phyloP scores from a whole-genome alignment of 2,888 invertebrate genomes.

The Platycheirus rosarum region DNA sequence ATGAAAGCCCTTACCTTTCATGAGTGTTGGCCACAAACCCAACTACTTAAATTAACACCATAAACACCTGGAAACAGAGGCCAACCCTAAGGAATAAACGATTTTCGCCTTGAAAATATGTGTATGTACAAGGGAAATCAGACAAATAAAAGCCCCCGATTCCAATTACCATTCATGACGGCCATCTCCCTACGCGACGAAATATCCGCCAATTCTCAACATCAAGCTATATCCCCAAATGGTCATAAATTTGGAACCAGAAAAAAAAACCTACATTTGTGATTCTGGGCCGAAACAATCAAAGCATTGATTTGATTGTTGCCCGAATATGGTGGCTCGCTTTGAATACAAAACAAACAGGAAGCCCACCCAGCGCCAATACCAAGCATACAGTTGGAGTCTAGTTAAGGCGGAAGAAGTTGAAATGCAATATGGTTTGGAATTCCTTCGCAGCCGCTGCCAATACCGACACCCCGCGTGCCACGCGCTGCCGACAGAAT shows the following conservation, averaged over 20 bases:
- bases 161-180: constrained; percentile 52
- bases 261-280: constrained; percentile 59
- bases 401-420: constrained; percentile 38
- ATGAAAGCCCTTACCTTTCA: constrained; percentile 16
- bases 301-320: constrained; percentile 71
- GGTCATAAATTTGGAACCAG: constrained; percentile 53
- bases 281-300: constrained; percentile 63
- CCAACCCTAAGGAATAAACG: constrained; percentile 3
- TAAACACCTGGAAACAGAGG: constrained; percentile 25
- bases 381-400: neutral
- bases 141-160: constrained; percentile 31
- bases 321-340: constrained; percentile 65
- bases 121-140: constrained; percentile 50
- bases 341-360: constrained; percentile 67
- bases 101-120: constrained; percentile 30
- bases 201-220: constrained; percentile 42
- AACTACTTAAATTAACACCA: constrained; percentile 54
- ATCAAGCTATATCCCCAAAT: constrained; percentile 48
- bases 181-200: constrained; percentile 34
- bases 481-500: constrained; percentile 4
- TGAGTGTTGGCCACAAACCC: neutral
- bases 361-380: neutral
- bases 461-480: neutral
- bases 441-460: constrained; percentile 14
- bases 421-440: constrained; percentile 56